phyloP scores from a whole-genome alignment of 2,113 vertebrate genomes.

The Eulemur rufifrons region DNA sequence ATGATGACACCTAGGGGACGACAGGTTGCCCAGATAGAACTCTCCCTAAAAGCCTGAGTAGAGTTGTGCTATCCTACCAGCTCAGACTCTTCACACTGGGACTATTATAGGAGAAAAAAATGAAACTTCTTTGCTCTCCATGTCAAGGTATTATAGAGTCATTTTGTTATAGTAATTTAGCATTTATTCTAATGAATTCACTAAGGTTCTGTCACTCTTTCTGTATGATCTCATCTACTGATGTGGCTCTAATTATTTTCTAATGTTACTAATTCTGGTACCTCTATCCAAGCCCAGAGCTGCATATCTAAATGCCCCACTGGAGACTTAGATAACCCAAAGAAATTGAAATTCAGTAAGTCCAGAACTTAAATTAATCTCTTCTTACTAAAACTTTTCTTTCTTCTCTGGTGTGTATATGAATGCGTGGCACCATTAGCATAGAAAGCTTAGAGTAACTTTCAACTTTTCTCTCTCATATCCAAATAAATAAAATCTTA shows the following conservation, averaged over 20 bases:
- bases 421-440: not conserved
- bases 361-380: not conserved
- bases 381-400: not conserved
- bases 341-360: not conserved
- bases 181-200: not conserved
- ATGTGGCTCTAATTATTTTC: not conserved
- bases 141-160: not conserved
- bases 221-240: not conserved
- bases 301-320: not conserved
- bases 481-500: not conserved
- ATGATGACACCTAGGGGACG: not conserved
- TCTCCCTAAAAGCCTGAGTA: not conserved
- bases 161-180: not conserved
- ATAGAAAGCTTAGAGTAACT: not conserved
- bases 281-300: not conserved
- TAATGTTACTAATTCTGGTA: not conserved
- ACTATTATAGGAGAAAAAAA: not conserved
- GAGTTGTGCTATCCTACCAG: not conserved
- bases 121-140: not conserved
- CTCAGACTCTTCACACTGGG: not conserved
- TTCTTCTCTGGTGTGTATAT: not conserved
- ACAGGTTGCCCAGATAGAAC: not conserved
- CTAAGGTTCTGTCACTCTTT: not conserved
- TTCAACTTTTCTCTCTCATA: not conserved
- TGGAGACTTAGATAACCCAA: not conserved